Conservation (phyloP, 2,797 vertebrate genomes). For the Kryptopterus vitreolus region DNA sequence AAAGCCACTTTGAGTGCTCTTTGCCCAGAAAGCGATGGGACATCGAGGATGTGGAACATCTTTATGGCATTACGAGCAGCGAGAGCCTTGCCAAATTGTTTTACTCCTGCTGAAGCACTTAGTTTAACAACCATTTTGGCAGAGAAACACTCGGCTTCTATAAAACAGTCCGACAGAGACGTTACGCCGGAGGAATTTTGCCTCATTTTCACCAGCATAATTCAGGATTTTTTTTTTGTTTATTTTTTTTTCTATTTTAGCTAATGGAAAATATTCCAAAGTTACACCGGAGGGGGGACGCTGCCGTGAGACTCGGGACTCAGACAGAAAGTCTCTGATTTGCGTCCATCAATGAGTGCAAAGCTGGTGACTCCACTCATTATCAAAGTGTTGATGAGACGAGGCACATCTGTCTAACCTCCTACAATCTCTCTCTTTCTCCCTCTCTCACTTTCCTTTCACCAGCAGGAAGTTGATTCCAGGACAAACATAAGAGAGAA, state of each 20-base stretch:
- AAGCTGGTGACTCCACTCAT: slow-evolving; percentile 11
- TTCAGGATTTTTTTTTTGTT: background rate
- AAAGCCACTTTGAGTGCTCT: slow-evolving; percentile 3
- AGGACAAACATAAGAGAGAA: slow-evolving; percentile 46
- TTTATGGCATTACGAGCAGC: slow-evolving; percentile 22
- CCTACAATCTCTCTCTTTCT: background rate
- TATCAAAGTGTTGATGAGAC: slow-evolving; percentile 28
- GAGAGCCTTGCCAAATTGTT: slow-evolving; percentile 56
- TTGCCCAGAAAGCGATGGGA: slow-evolving; percentile 31
- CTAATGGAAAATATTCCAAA: slow-evolving; percentile 4
- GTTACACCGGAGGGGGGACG: background rate
- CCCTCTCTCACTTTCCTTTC: background rate
- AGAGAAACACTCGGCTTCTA: slow-evolving; percentile 40
- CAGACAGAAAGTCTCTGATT: background rate
- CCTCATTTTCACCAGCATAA: slow-evolving; percentile 40
- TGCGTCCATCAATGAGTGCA: background rate
- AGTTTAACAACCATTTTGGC: slow-evolving; percentile 65
- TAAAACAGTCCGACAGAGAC: slow-evolving; percentile 56
- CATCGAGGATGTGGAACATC: slow-evolving; percentile 26
- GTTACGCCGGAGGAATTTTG: slow-evolving; percentile 66
- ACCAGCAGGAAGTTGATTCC: slow-evolving; percentile 37
- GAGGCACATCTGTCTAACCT: slow-evolving; percentile 44
- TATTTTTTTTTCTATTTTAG: background rate
- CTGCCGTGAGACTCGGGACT: background rate
- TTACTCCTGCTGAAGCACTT: slow-evolving; percentile 57